Conservation (phyloP, 2,888 invertebrate species). For the Frankliniella intonsa region DNA sequence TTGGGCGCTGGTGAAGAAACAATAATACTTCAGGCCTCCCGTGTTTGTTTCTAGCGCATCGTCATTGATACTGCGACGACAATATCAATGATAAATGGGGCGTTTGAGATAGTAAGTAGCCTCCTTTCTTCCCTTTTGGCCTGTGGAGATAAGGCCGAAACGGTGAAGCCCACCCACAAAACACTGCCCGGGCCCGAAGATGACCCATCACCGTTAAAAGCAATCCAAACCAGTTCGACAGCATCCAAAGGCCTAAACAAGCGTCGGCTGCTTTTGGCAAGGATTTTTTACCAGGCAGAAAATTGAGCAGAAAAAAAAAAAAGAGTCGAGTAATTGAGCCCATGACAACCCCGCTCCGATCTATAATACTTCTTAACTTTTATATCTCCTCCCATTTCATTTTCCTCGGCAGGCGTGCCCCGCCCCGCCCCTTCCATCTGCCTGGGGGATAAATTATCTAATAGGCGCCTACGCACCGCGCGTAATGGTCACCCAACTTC, state of each 20-base stretch:
- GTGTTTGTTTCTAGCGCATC: not conserved
- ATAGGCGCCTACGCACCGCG: not conserved
- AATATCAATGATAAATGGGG: constrained; percentile 4
- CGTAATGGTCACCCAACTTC: not conserved
- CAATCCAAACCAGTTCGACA: too few species aligned
- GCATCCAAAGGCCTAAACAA: too few species aligned
- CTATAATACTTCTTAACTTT: not conserved
- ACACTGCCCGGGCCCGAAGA: too few species aligned
- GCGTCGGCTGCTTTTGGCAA: too few species aligned
- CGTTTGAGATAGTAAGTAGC: not conserved
- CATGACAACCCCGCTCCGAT: not conserved
- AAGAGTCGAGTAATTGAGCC: not conserved
- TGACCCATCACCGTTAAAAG: too few species aligned
- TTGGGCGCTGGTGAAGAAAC: not conserved
- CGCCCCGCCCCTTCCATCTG: not conserved
- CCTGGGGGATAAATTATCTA: not conserved
- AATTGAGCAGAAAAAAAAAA: too few species aligned
- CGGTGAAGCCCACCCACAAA: too few species aligned
- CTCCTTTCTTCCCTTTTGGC: not conserved
- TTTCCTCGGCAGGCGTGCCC: not conserved
- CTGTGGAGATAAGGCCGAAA: too few species aligned
- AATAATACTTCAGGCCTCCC: not conserved
- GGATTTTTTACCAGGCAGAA: too few species aligned
- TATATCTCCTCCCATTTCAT: not conserved
- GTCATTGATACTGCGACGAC: not conserved